Base-by-base conservation (phyloP, 2,888 invertebrate species). In the Smittia aterrima region DNA sequence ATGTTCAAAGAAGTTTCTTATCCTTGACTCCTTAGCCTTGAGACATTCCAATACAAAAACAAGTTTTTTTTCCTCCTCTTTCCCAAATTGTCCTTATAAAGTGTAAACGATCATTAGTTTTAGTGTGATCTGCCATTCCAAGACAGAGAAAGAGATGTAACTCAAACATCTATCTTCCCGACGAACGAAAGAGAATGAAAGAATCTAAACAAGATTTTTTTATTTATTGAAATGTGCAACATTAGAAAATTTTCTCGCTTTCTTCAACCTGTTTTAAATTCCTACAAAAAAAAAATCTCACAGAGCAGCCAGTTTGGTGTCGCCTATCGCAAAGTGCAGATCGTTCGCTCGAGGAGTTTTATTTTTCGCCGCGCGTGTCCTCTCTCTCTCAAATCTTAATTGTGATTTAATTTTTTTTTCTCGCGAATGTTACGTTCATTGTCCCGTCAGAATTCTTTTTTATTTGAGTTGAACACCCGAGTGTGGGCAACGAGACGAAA, bases 351-450 rank as follows among this genome's bases (percentile, higher is more conserved):
- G 47, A 11, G 47, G 11, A 47, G n/a, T 6, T 47, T 47, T n/a
- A 47, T 47, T 47, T 47, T 47, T 11, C n/a, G 47, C 32, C 47
- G 47, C 47, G 2, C 47, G 47, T 47, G 47, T 47, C 47, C 16
- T 47, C 16, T 11, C 16, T 47, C 3, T 47, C 16, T 11, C 47
- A 3, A 32, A 6, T n/a, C 9, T n/a, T 6, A 47, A 11, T 47
- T 47, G 47, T n/a, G 47, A n/a, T 47, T 47, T n/a, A 47, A 47
- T 16, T 47, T 11, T n/a, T n/a, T n/a, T n/a, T n/a, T n/a, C n/a
- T n/a, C n/a, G n/a, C n/a, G n/a, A n/a, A n/a, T n/a, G 47, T 47
- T 16, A 32, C 47, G 47, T 47, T 47, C 47, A 47, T 47, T 47
- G 47, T 47, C 13, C 47, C 47, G 47, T 47, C n/a, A 47, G 16